These are phyloP conservation scores for Amniataba percoides DNA, from an alignment of 2,797 vertebrate genomes.

Conservation along the genomic window DNA sequence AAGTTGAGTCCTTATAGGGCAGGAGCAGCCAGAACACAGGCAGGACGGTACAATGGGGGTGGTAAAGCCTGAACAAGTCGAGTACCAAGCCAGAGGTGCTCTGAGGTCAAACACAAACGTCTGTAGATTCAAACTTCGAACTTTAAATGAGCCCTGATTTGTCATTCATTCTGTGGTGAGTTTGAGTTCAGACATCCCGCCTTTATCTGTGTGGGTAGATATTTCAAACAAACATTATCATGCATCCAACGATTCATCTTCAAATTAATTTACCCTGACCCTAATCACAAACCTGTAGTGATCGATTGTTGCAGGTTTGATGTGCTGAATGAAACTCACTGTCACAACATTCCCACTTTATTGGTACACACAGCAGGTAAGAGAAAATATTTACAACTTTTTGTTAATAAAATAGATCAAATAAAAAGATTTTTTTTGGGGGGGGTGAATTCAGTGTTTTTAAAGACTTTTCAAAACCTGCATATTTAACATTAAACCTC, in stretches of 20 bases:
- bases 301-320: neutral
- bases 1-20: constrained; percentile 37
- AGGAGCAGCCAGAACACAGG: constrained; percentile 6
- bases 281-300: neutral
- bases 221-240: constrained; percentile 2
- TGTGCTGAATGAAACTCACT: neutral
- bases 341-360: neutral
- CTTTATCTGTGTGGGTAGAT: too few relatives aligned
- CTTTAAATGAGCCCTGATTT: neutral
- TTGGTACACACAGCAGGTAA: neutral
- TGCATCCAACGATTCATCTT: constrained; percentile 5
- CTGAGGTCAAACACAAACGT: neutral
- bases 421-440: too few relatives aligned
- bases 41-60: neutral
- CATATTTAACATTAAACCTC: too few relatives aligned
- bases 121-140: neutral
- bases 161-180: neutral
- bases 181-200: neutral
- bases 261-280: neutral
- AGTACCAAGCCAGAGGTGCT: neutral
- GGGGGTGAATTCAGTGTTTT: too few relatives aligned
- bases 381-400: too few relatives aligned
- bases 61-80: neutral
- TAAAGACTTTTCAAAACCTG: too few relatives aligned
- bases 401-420: too few relatives aligned